Evolutionary conservation across 2,113 vertebrate genomes (phyloP).

Genomic region (Toxostoma redivivum): DNA sequence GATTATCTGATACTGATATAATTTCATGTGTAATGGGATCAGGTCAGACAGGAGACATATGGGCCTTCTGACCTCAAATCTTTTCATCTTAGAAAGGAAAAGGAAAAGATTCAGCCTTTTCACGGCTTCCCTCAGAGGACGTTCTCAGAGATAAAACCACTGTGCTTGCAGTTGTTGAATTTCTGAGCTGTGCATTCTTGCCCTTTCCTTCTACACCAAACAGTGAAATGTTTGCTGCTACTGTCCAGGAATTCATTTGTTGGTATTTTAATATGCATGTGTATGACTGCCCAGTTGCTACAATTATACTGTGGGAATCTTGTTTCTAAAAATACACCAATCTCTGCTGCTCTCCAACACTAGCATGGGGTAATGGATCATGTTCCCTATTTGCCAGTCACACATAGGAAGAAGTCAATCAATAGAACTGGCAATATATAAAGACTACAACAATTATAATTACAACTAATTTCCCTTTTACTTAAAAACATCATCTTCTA

Average conservation of each 20-base stretch:
- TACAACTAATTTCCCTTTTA: background rate
- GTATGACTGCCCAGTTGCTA: background rate
- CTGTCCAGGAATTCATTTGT: conserved; percentile 8
- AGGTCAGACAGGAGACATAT: background rate
- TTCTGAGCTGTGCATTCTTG: background rate
- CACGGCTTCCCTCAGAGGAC: background rate
- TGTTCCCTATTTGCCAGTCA: background rate
- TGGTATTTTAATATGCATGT: conserved; percentile 15
- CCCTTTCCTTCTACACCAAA: background rate
- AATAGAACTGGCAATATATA: background rate
- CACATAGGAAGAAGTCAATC: background rate
- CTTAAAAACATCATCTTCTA: background rate
- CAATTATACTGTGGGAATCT: conserved; percentile 14
- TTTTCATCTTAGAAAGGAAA: background rate
- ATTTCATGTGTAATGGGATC: background rate
- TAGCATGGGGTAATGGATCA: background rate
- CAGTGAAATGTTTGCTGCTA: background rate
- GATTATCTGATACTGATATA: background rate
- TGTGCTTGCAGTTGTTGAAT: background rate
- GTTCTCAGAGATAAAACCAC: background rate
- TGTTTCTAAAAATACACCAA: conserved; percentile 32
- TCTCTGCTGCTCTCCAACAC: background rate
- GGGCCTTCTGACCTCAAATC: background rate
- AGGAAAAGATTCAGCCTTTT: background rate
- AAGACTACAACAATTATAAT: background rate